These are phyloP conservation scores for Cyclophora albipunctata DNA, from an alignment of 2,888 invertebrate species.

Conservation along the genomic window DNA sequence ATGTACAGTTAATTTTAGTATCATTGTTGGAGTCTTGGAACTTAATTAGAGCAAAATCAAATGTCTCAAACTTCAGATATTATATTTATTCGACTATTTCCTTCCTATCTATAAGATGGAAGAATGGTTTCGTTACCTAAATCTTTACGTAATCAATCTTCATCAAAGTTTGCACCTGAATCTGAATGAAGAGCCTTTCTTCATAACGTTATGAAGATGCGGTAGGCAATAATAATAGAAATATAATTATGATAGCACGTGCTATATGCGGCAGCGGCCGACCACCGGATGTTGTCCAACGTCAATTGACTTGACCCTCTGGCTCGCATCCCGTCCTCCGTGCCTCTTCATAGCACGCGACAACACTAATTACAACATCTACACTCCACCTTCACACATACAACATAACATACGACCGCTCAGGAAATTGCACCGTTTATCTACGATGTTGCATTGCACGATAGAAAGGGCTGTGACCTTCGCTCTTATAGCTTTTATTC, in stretches of 20 bases:
- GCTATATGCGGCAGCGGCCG: conserved; percentile 40
- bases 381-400: conserved; percentile 1
- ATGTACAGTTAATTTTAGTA: too few species aligned
- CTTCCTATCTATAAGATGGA: too few species aligned
- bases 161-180: too few species aligned
- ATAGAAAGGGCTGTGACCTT: conserved; percentile 21
- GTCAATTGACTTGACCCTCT: conserved; percentile 72
- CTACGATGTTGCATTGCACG: conserved; percentile 15
- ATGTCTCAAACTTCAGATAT: too few species aligned
- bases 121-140: too few species aligned
- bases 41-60: too few species aligned
- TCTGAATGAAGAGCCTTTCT: too few species aligned
- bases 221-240: conserved; percentile 8
- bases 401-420: conserved; percentile 9
- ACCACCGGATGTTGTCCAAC: conserved; percentile 59
- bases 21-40: too few species aligned
- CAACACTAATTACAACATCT: conserved; percentile 20
- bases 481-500: conserved; percentile 14
- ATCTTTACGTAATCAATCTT: too few species aligned
- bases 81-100: too few species aligned
- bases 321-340: conserved; percentile 54
- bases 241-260: conserved; percentile 39
- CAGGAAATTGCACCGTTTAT: conserved; percentile 19
- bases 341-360: conserved; percentile 38
- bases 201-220: too few species aligned